phyloP scores from a whole-genome alignment of 23 tunicate genomes.

The Halocynthia roretzi region DNA sequence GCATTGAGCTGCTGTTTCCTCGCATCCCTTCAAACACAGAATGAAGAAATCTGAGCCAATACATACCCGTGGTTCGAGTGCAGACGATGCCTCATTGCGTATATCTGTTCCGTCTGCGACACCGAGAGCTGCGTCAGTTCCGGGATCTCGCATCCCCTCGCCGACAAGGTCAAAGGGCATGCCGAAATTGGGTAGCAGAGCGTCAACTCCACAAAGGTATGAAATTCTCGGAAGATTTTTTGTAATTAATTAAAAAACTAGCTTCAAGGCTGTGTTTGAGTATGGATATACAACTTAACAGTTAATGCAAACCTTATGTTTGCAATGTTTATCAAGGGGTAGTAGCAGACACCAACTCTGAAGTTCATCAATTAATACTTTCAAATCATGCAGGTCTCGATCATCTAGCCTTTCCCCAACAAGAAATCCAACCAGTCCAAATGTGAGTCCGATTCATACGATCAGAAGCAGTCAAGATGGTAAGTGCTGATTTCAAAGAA shows the following conservation, averaged over 20 bases:
- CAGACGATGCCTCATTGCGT: slow-evolving; percentile 18
- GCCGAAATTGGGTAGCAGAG: slow-evolving; percentile 33
- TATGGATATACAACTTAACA: background rate
- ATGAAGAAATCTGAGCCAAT: background rate
- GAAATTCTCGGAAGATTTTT: background rate
- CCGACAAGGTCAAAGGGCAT: slow-evolving; percentile 42
- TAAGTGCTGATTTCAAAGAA: too few relatives aligned
- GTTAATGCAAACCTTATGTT: too few relatives aligned
- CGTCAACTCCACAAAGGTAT: slow-evolving; percentile 77
- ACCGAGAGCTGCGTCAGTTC: slow-evolving; percentile 26
- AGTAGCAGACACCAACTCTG: too few relatives aligned
- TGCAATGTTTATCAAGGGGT: too few relatives aligned
- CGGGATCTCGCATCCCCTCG: slow-evolving; percentile 64
- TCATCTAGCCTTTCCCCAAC: slow-evolving; percentile 22
- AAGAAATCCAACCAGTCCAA: slow-evolving; percentile 3
- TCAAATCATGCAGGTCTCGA: slow-evolving; percentile 8
- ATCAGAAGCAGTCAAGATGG: slow-evolving; percentile 18
- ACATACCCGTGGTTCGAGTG: slow-evolving; percentile 8
- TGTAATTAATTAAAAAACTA: background rate
- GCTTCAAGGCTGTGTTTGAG: too few relatives aligned
- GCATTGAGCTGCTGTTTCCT: too few relatives aligned
- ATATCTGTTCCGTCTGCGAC: background rate
- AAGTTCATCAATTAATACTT: too few relatives aligned
- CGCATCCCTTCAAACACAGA: too few relatives aligned
- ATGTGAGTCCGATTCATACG: slow-evolving; percentile 4